Evolutionary conservation across 2,113 vertebrate genomes (phyloP), one percentile per base, ranked within the genome.

Genomic region (Carassius auratus): DNA sequence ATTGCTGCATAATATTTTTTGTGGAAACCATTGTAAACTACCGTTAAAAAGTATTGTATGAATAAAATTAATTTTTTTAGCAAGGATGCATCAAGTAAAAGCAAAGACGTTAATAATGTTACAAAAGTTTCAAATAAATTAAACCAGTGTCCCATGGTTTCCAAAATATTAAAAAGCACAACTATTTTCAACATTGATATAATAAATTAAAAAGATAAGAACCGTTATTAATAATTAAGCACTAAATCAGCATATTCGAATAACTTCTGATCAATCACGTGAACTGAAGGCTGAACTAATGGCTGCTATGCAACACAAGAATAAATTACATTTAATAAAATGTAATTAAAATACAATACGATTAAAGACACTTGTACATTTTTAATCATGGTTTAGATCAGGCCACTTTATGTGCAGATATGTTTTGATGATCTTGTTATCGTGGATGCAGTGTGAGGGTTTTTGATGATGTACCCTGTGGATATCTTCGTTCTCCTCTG

Each of bases 381-480:
- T 68, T 33, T 36, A 36, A 36, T 36, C 12, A 7, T 8, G 14
- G 64, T 69, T 69, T 69, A 36, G 36, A 38, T 71, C 3, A 71
- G 68, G 68, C 8, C 36, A 71, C 8, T 71, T 19, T 12, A 42
- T 71, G 5, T 36, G 36, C 68, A 42, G 8, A 42, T 71, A 71
- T 42, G 68, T 36, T 19, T 71, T 69, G 33, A 76, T 33, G 10
- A 48, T 48, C 26, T 30, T 55, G 75, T 57, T 77, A 57, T 76
- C 2, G 57, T 77, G 26, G 75, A 19, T 13, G 17, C 52, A 57
- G 14, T 77, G 52, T 78, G 8, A 21, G 8, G 21, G 33, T 73
- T 83, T 85, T 85, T 85, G 78, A 84, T 86, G 75, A 80, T 83
- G 42, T 85, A 66, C 57, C 68, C 87, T 59, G 30, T 86, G 57